Evolutionary conservation across 64 coral and sea anemone genomes (phyloP), one percentile per base, ranked within the genome.

Genomic region (Cladopsammia gracilis): DNA sequence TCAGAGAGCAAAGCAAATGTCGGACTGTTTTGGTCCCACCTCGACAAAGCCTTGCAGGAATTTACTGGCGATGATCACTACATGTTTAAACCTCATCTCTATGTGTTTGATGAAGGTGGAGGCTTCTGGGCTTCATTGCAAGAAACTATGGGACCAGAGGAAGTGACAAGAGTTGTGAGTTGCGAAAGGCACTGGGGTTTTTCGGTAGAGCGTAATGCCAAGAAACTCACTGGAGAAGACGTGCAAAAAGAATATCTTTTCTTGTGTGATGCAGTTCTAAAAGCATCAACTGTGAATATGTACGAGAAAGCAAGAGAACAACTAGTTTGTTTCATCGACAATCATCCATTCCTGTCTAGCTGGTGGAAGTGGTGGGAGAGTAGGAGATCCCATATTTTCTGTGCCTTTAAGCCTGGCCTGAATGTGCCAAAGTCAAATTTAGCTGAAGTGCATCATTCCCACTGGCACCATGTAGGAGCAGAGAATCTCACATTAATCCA

Each of bases 41-140:
- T 82, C 64, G 83, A 91, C 20, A 19, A 12, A 68, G 66, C 65
- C 0, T 46, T 85, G 24, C 2, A 70, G 45, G 51, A 64, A n/a
- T 25, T 22, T 13, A 52, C 77, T 66, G 34, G 83, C 8, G 85
- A 90, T 48, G 16, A 75, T 3, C 42, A 18, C 4, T 76, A 65
- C 26, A 24, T 7, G 20, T 95, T 90, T 22, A 85, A 95, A 19
- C 92, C 86, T 1, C 79, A 48, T 19, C 64, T 86, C 5, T 73
- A 83, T 50, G 86, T 95, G 70, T 62, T 95, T 51, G 93, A 91
- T 50, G 88, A 95, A 95, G 93, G 79, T 16, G 88, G 93, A 4
- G 93, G 61, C n/a, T 77, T 71, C 7, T 95, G 93, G 87, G 79
- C 87, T 25, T 72, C 85, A 4, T 25, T 88, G 0, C 48, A 48